A percentile compares a stretch with the other conserved stretches of the same genome.
These are phyloP conservation scores for Antheraea mylitta DNA, from an alignment of 1,140 invertebrate species.

Conservation along the genomic window DNA sequence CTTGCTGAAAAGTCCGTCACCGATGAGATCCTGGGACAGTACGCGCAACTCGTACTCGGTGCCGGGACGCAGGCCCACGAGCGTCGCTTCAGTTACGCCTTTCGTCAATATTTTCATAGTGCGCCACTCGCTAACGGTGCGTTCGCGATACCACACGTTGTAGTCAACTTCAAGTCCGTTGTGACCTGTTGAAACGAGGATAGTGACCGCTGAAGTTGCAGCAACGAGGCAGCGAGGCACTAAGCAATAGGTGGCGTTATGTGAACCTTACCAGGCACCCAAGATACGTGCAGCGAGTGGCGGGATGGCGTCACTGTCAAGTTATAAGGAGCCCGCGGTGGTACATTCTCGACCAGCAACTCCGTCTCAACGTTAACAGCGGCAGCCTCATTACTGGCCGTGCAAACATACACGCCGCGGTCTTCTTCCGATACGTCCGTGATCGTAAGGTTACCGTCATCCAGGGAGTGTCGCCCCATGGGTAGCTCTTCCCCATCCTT, in stretches of 20 bases:
- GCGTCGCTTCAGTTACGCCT: slow-evolving; percentile 87
- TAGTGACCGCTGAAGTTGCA: neutral
- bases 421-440: slow-evolving; percentile 90
- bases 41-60: slow-evolving; percentile 92
- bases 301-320: slow-evolving; percentile 88
- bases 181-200: slow-evolving; percentile 78
- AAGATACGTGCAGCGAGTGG: slow-evolving; percentile 89
- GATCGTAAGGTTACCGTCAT: slow-evolving; percentile 93
- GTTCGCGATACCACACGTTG: slow-evolving; percentile 89
- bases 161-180: slow-evolving; percentile 90
- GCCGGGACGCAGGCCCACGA: slow-evolving; percentile 87
- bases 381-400: slow-evolving; percentile 95
- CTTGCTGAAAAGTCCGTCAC: slow-evolving; percentile 95
- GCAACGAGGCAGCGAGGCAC: too few species aligned
- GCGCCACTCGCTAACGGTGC: slow-evolving; percentile 87
- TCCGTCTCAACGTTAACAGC: slow-evolving; percentile 92
- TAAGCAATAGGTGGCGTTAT: neutral
- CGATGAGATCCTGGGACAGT: slow-evolving; percentile 85
- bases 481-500: slow-evolving; percentile 88
- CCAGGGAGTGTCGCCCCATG: slow-evolving; percentile 83
- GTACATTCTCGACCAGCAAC: slow-evolving; percentile 91
- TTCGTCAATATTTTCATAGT: slow-evolving; percentile 84
- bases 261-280: slow-evolving; percentile 84
- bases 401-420: slow-evolving; percentile 94
- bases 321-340: slow-evolving; percentile 95